Evolutionary conservation across 1,140 invertebrate genomes (phyloP), one percentile per base, ranked within the genome.

Genomic region (Ooceraea biroi): DNA sequence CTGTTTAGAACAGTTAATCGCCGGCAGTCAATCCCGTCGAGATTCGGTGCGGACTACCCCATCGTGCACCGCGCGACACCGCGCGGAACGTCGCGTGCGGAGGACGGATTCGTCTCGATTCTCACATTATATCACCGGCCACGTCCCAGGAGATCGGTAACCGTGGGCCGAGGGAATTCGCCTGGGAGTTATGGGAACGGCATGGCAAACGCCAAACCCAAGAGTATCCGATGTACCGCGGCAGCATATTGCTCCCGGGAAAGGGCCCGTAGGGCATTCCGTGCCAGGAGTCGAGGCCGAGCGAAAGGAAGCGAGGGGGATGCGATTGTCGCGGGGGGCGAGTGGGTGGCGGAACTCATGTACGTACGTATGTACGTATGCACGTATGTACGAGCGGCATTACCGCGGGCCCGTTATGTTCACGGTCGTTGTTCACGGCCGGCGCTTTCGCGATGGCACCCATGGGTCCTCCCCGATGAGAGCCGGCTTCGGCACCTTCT

Each of bases 111-210:
- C 83, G 65, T 88, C 72, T 78, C 83, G 88, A 91, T 94, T 94
- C 93, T 93, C 93, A 94, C 93, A 92, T 94, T 94, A 94, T 91
- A 91, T 92, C 88, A 92, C 60, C 85, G 66, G 48, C 41, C 63
- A n/a, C 19, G 73, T 93, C 93, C 92, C 92, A 36, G 55, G 93
- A 92, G 91, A 91, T 73, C 17, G 50, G 83, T 80, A 85, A 87
- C 77, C 82, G 36, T 36, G 36, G 85, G 83, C 83, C 85, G 73
- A 88, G 85, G 22, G 85, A 88, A 90, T 85, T 74, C 92, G 69
- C 90, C 22, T 65, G 91, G 89, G 92, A 92, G 78, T 91, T 92
- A 91, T 94, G 93, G 92, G 93, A 94, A 94, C 91, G 74, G 88
- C 74, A 84, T 61, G 84, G 82, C 84, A 89, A 93, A 82, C 83